Evolutionary conservation across 1,140 invertebrate species (phyloP).

Genomic region (Tachypleus tridentatus): DNA sequence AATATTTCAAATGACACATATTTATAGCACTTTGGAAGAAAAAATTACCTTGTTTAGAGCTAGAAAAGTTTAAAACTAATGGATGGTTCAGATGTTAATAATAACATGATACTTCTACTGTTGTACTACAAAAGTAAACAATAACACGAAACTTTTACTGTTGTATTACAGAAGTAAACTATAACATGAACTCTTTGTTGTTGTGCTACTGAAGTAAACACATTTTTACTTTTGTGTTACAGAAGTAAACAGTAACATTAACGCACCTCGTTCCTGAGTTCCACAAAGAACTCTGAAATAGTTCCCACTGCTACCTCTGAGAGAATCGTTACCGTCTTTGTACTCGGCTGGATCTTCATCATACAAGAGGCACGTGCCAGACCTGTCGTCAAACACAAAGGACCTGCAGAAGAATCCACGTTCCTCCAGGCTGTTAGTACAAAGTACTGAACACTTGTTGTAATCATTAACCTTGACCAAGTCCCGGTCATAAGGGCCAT

Average conservation of each 20-base stretch:
- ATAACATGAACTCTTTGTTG: neutral
- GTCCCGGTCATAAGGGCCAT: slow-evolving; percentile 23
- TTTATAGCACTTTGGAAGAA: too few species aligned
- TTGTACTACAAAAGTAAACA: neutral
- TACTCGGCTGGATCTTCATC: slow-evolving; percentile 52
- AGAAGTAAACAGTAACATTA: neutral
- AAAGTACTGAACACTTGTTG: slow-evolving; percentile 25
- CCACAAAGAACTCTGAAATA: slow-evolving; percentile 25
- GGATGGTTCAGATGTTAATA: neutral
- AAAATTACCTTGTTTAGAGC: too few species aligned
- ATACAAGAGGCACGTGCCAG: slow-evolving; percentile 65
- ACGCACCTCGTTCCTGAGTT: slow-evolving; percentile 28
- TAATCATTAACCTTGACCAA: slow-evolving; percentile 22
- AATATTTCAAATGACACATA: too few species aligned
- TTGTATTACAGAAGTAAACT: neutral
- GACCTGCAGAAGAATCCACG: slow-evolving; percentile 37
- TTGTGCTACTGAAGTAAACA: neutral
- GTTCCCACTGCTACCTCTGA: slow-evolving; percentile 24
- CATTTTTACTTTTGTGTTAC: neutral
- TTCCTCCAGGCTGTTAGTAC: slow-evolving; percentile 22
- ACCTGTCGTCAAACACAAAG: slow-evolving; percentile 77
- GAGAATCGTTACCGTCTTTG: slow-evolving; percentile 44
- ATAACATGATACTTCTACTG: neutral
- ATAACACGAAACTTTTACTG: neutral
- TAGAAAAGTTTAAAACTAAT: too few species aligned